Evolutionary conservation across 1,140 invertebrate genomes (phyloP).

Genomic region (Ceratitis capitata): DNA sequence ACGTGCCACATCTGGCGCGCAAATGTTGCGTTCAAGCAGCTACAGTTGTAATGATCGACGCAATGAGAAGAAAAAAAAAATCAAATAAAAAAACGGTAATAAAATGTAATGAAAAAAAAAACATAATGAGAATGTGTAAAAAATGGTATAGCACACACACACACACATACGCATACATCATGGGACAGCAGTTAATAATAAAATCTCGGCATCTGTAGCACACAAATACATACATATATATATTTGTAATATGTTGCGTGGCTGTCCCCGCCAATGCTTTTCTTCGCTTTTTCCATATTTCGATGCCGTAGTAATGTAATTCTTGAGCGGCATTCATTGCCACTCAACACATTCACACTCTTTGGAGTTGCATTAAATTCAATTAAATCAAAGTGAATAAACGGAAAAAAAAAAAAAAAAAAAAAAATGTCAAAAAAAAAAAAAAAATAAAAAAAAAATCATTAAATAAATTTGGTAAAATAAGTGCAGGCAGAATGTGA

Average conservation of each 20-base stretch:
- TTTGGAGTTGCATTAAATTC: neutral
- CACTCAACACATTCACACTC: neutral
- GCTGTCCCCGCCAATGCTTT: neutral
- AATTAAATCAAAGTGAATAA: neutral
- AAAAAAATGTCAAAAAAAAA: no score
- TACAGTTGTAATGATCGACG: neutral
- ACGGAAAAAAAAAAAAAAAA: neutral
- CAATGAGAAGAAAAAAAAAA: neutral
- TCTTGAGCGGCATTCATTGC: neutral
- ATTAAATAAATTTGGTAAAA: no score
- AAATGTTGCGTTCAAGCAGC: neutral
- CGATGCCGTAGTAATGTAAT: neutral
- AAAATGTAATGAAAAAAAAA: neutral
- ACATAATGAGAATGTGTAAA: neutral
- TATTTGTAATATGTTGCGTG: neutral
- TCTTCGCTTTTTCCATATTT: neutral
- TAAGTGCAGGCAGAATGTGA: no score
- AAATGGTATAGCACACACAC: neutral
- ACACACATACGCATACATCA: neutral
- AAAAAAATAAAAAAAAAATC: no score
- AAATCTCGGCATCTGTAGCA: neutral
- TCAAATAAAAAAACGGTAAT: neutral
- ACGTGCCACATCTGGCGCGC: conserved; percentile 18
- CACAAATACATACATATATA: no score
- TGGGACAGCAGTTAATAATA: neutral